A percentile compares a stretch with the other conserved stretches of the same genome.
These are phyloP conservation scores for Melanotaenia maccullochi DNA, from an alignment of 2,797 vertebrate genomes.

Conservation along the genomic window DNA sequence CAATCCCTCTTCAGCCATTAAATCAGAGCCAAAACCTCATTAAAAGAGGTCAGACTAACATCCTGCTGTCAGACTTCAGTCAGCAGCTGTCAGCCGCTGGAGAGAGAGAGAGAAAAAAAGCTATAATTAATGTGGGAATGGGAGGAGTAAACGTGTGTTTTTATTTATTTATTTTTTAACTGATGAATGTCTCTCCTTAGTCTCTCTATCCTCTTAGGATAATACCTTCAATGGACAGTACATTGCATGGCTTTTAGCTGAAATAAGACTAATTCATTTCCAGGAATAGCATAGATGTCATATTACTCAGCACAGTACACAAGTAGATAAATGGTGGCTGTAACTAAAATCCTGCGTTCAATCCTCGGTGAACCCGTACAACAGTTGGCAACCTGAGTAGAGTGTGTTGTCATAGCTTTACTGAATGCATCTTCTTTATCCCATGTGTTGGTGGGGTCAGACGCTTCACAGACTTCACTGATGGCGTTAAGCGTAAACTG, in stretches of 20 bases:
- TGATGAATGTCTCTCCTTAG: constrained; percentile 27
- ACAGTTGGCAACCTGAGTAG: constrained; percentile 1
- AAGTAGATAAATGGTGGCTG: constrained; percentile 30
- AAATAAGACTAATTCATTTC: constrained; percentile 60
- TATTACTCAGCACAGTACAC: constrained; percentile 33
- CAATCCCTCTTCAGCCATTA: background rate
- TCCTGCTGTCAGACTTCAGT: constrained; percentile 31
- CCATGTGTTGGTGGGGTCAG: background rate
- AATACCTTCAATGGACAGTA: constrained; percentile 45
- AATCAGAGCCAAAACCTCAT: background rate
- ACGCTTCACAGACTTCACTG: background rate
- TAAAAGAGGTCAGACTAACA: background rate
- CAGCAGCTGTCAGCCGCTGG: constrained; percentile 28
- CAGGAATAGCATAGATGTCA: constrained; percentile 44
- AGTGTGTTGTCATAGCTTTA: background rate
- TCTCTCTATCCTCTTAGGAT: constrained; percentile 59
- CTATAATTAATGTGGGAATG: constrained; percentile 39
- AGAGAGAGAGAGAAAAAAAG: background rate
- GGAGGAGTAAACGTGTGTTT: constrained; percentile 1
- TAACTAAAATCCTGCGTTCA: constrained; percentile 29
- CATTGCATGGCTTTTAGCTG: constrained; percentile 55
- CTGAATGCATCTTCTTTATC: constrained; percentile 5
- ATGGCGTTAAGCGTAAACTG: background rate
- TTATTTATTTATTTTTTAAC: constrained; percentile 13
- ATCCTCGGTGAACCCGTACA: background rate